Evolutionary conservation across 2,797 vertebrate genomes (phyloP), one percentile per base, ranked within the genome.

Genomic region (Ctenosaura bakeri): DNA sequence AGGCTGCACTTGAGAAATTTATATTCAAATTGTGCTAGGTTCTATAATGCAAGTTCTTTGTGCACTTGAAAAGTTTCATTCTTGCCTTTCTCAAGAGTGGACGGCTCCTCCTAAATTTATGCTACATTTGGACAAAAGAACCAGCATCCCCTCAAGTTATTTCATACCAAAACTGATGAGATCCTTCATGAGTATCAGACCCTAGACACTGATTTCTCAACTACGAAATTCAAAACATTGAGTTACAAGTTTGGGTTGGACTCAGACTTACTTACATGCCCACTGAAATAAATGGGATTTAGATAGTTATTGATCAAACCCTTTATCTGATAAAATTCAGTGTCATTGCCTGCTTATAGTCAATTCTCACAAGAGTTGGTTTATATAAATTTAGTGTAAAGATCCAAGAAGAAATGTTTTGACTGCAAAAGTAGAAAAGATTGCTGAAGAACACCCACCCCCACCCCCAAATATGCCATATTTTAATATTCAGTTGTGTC

Each of bases 401-500:
- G 32, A 93, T 62, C 29, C 91, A 93, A 3, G 42, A 93, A 52
- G 81, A 42, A 42, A 84, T 66, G 62, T 1, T 89, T 83, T 46
- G 38, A n/a, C 79, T 86, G 18, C 24, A 78, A 93, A 95, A 94
- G 88, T 52, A 78, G 24, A 10, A 78, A 94, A 95, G 52, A 5
- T 85, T 94, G 86, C 5, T 94, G 95, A 95, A 88, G 79, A 94
- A 94, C 71, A 88, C 91, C 20, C 13, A 93, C 86, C 76, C 18
- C 85, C 88, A 96, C 77, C 89, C 94, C 94, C 92, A 93, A 7
- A 76, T 71, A 82, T 86, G 85, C 91, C 86, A 91, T 87, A 88
- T 95, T 91, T 94, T 95, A 96, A 95, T 96, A 95, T 96, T 93
- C 77, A 92, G 88, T 88, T 8, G 86, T 89, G 42, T 94, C 91